Conservation (phyloP, 2,888 invertebrate genomes). For the Cosmorhoe ocellata region DNA sequence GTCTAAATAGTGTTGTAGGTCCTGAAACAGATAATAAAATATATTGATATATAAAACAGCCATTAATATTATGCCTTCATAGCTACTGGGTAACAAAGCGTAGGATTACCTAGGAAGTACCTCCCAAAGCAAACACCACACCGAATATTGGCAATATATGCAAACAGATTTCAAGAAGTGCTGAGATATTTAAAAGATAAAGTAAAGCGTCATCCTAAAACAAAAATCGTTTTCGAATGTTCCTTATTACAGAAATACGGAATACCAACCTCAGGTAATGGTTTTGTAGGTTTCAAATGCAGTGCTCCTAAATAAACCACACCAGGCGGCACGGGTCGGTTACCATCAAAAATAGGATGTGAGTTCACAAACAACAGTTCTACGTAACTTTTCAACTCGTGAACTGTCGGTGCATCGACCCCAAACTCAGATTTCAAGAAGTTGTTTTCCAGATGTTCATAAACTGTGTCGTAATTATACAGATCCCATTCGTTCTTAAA, state of each 20-base stretch:
- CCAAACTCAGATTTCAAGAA: constrained; percentile 40
- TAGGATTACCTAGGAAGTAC: no score
- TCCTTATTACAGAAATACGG: not conserved
- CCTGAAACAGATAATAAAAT: constrained; percentile 31
- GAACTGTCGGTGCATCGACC: constrained; percentile 32
- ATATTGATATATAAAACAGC: no score
- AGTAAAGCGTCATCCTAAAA: no score
- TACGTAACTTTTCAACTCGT: constrained; percentile 40
- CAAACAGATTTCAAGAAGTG: no score
- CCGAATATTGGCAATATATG: no score
- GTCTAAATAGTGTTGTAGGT: constrained; percentile 39
- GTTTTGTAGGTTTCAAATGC: constrained; percentile 39
- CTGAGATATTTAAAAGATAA: no score
- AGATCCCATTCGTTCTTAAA: constrained; percentile 32
- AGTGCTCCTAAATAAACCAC: constrained; percentile 42
- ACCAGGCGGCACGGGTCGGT: constrained; percentile 47
- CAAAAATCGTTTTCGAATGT: no score
- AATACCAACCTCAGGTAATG: constrained; percentile 41
- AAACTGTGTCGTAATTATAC: constrained; percentile 10
- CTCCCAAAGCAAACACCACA: no score
- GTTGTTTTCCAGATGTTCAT: constrained; percentile 31
- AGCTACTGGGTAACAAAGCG: no score
- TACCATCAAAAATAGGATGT: constrained; percentile 40
- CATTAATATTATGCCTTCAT: no score
- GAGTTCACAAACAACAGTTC: constrained; percentile 44